Evolutionary conservation across 1,140 invertebrate genomes (phyloP).

Genomic region (Pogonomyrmex californicus): DNA sequence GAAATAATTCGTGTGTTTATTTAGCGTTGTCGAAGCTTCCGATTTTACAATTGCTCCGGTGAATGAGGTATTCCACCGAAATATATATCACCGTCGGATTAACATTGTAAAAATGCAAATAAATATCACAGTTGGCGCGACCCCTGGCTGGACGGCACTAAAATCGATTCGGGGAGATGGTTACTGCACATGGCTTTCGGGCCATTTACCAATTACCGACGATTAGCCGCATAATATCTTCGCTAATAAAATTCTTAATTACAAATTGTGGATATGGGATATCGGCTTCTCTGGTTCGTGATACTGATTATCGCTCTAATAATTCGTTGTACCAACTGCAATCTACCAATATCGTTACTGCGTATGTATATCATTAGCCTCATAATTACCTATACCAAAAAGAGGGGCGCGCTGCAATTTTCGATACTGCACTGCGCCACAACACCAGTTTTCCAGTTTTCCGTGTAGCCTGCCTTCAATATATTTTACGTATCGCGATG

Average conservation of each 20-base stretch:
- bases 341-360: conserved; percentile 65
- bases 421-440: conserved; percentile 42
- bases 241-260: conserved; percentile 71
- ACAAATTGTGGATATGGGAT: conserved; percentile 71
- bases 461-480: conserved; percentile 17
- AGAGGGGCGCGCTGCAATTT: conserved; percentile 17
- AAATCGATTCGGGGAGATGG: conserved; percentile 62
- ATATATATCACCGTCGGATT: conserved; percentile 49
- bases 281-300: conserved; percentile 62
- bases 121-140: conserved; percentile 51
- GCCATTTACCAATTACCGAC: conserved; percentile 69
- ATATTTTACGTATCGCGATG: conserved; percentile 27
- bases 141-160: conserved; percentile 24
- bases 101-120: conserved; percentile 62
- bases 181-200: conserved; percentile 66
- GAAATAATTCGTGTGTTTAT: conserved; percentile 21
- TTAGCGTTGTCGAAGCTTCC: conserved; percentile 12
- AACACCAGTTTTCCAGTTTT: conserved; percentile 39
- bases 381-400: conserved; percentile 60
- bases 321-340: conserved; percentile 67
- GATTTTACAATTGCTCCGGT: conserved; percentile 18
- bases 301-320: conserved; percentile 70
- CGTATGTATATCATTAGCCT: conserved; percentile 62
- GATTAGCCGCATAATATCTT: conserved; percentile 71
- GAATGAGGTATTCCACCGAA: conserved; percentile 12